Conservation (phyloP, 2,888 invertebrate genomes). For the Junonia oenone region DNA sequence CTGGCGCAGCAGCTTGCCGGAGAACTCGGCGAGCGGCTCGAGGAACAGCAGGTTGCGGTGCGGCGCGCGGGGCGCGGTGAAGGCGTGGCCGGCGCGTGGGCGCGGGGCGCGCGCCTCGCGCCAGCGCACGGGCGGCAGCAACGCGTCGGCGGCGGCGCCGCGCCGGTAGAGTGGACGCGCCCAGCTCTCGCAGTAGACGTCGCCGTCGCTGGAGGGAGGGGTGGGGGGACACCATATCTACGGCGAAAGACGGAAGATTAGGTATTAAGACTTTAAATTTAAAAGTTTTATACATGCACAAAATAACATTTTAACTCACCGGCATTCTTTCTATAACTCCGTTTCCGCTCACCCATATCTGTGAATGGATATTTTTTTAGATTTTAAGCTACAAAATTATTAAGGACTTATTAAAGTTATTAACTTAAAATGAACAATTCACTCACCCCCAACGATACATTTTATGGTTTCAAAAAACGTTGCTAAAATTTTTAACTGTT, state of each 20-base stretch:
- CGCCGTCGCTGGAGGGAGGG: constrained; percentile 95
- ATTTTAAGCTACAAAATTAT: not conserved
- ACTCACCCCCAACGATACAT: no score
- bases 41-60: no score
- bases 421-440: not conserved
- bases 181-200: constrained; percentile 92
- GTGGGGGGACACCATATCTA: constrained; percentile 99
- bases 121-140: constrained; percentile 81
- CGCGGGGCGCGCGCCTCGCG: constrained; percentile 81
- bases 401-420: not conserved
- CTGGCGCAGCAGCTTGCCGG: constrained; percentile 97
- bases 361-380: constrained; percentile 36
- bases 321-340: constrained; percentile 86
- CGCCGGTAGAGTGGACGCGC: constrained; percentile 91
- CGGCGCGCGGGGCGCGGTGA: constrained; percentile 81
- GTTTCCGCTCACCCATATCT: constrained; percentile 89
- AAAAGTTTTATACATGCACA: not conserved
- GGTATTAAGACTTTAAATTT: constrained; percentile 4
- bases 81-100: constrained; percentile 80
- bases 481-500: no score
- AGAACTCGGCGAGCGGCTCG: constrained; percentile 85
- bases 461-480: no score
- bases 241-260: no score
- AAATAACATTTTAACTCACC: constrained; percentile 78
- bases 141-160: constrained; percentile 84